phyloP scores from a whole-genome alignment of 2,888 invertebrate genomes.

The Zeuzera pyrina region DNA sequence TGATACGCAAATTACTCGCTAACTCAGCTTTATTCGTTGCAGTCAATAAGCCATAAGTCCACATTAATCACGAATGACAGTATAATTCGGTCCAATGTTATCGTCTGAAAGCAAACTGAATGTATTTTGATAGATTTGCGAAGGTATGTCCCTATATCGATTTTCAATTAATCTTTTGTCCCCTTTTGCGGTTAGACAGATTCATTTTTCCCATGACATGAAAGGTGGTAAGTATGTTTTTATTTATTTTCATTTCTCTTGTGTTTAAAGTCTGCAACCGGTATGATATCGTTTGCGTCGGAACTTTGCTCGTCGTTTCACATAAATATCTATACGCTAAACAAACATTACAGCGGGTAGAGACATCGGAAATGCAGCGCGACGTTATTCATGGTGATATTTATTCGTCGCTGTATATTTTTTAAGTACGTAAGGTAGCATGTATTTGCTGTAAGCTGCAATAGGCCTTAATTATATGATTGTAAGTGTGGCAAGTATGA shows the following conservation, averaged over 20 bases:
- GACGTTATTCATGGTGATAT: constrained; percentile 48
- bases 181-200: constrained; percentile 50
- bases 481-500: too few species aligned
- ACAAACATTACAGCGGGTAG: constrained; percentile 41
- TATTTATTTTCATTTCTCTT: constrained; percentile 18
- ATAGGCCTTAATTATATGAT: too few species aligned
- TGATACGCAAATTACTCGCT: constrained; percentile 33
- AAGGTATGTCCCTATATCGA: constrained; percentile 57
- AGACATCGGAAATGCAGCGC: constrained; percentile 51
- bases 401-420: constrained; percentile 29
- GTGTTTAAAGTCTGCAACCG: background rate
- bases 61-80: constrained; percentile 63
- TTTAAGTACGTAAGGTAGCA: too few species aligned
- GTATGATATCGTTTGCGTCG: too few species aligned
- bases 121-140: constrained; percentile 59
- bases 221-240: constrained; percentile 30
- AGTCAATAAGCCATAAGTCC: constrained; percentile 53
- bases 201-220: constrained; percentile 42
- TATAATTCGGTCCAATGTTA: constrained; percentile 51
- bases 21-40: constrained; percentile 30
- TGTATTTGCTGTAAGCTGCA: too few species aligned
- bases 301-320: too few species aligned
- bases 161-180: constrained; percentile 69
- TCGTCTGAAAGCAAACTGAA: constrained; percentile 56
- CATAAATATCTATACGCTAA: too few species aligned